Evolutionary conservation across 2,888 invertebrate species (phyloP).

Genomic region (Endomychus coccineus): DNA sequence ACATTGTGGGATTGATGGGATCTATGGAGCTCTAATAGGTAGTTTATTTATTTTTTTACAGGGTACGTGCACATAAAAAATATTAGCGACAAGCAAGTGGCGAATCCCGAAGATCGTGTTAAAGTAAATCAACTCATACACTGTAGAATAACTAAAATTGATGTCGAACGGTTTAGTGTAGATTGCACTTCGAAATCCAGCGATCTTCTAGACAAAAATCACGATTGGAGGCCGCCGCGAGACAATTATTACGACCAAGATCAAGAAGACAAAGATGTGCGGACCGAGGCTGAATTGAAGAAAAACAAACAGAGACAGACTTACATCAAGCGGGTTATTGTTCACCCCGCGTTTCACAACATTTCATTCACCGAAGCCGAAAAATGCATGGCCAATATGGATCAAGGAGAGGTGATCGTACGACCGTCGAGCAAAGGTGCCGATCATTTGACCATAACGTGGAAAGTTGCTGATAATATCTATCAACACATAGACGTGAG

Average conservation of each 20-base stretch:
- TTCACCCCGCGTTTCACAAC: conserved; percentile 96
- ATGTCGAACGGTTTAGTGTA: conserved; percentile 86
- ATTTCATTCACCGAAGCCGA: conserved; percentile 90
- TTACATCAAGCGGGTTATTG: conserved; percentile 93
- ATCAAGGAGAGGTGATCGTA: conserved; percentile 94
- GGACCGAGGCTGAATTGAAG: conserved; percentile 72
- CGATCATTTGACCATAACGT: conserved; percentile 94
- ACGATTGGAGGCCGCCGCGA: conserved; percentile 81
- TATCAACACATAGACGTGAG: conserved; percentile 94
- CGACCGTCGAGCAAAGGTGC: conserved; percentile 94
- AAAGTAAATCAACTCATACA: conserved; percentile 76
- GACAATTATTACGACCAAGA: conserved; percentile 90
- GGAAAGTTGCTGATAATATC: conserved; percentile 94
- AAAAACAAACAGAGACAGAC: conserved; percentile 75
- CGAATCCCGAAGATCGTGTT: conserved; percentile 89
- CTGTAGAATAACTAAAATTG: conserved; percentile 89
- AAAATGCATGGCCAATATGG: conserved; percentile 83
- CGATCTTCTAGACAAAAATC: conserved; percentile 83
- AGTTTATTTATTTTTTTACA: conserved; percentile 45
- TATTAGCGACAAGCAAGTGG: conserved; percentile 86
- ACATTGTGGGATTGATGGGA: too few species aligned
- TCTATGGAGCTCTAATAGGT: too few species aligned
- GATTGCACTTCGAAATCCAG: conserved; percentile 92
- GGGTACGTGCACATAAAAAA: conserved; percentile 93
- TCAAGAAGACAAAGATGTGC: conserved; percentile 69